A percentile compares a stretch with the other conserved stretches of the same genome.
Evolutionary conservation across 2,888 invertebrate species (phyloP).

Genomic region (Brachyptera risi): DNA sequence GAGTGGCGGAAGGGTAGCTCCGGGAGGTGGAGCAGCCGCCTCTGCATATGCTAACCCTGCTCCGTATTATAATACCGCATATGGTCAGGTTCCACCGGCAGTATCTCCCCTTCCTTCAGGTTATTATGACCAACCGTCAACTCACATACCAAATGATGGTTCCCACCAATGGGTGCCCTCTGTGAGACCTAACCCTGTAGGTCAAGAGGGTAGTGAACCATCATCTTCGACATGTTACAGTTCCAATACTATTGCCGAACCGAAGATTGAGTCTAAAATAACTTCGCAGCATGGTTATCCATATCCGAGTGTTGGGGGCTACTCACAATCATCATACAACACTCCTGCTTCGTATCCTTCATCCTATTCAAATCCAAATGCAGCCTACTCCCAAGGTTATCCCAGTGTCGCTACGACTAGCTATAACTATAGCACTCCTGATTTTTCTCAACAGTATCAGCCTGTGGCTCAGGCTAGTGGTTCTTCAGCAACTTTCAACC

Average conservation of each 20-base stretch:
- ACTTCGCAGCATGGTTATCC: slow-evolving; percentile 16
- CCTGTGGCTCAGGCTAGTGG: not conserved
- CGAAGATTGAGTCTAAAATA: slow-evolving; percentile 6
- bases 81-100: too few relatives aligned
- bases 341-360: not conserved
- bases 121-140: slow-evolving; percentile 25
- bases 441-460: slow-evolving; percentile 15
- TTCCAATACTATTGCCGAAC: not conserved
- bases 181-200: slow-evolving; percentile 65
- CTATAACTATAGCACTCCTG: not conserved
- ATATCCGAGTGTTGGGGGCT: not conserved
- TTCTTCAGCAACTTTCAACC: too few relatives aligned
- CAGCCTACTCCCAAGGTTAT: not conserved
- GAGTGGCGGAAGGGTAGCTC: slow-evolving; percentile 30
- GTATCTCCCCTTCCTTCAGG: slow-evolving; percentile 37
- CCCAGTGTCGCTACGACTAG: not conserved
- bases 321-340: slow-evolving; percentile 7
- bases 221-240: not conserved
- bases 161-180: slow-evolving; percentile 45
- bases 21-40: not conserved
- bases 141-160: not conserved
- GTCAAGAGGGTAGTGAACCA: slow-evolving; percentile 55
- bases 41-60: not conserved
- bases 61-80: slow-evolving; percentile 20
- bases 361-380: too few relatives aligned